These are phyloP conservation scores for Canis aureus DNA, from an alignment of 2,113 vertebrate genomes.

Conservation along the genomic window DNA sequence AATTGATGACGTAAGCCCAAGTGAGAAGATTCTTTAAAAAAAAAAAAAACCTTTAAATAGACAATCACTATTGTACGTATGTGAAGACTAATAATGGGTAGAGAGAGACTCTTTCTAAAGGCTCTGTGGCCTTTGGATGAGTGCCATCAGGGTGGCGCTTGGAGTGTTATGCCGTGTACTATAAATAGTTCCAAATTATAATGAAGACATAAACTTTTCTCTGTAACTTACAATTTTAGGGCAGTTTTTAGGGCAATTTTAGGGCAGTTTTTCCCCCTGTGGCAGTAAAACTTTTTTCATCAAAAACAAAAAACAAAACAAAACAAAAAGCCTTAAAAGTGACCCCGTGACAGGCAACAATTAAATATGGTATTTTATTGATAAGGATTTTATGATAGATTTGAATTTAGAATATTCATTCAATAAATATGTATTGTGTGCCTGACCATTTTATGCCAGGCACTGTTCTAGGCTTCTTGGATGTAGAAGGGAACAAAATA, in stretches of 20 bases:
- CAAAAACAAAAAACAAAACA: neutral
- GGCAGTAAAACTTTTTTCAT: neutral
- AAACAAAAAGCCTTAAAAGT: neutral
- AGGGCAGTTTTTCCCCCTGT: neutral
- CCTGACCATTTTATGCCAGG: neutral
- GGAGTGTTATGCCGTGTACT: neutral
- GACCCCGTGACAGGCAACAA: neutral
- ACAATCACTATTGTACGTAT: neutral
- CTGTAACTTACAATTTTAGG: neutral
- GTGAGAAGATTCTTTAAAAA: neutral
- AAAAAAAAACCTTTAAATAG: neutral
- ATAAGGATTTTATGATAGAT: neutral
- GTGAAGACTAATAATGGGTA: neutral
- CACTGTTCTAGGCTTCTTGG: neutral
- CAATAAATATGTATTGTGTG: neutral
- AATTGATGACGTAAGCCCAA: neutral
- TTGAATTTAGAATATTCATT: conserved; percentile 11
- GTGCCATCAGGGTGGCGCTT: neutral
- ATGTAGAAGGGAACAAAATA: neutral
- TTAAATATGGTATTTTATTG: neutral
- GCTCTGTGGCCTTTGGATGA: neutral
- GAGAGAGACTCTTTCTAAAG: neutral
- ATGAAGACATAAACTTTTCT: neutral
- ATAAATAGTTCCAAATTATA: conserved; percentile 2
- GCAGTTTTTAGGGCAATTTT: neutral